These are phyloP conservation scores for Pterocles gutturalis DNA, from an alignment of 2,113 vertebrate species.

Conservation along the genomic window DNA sequence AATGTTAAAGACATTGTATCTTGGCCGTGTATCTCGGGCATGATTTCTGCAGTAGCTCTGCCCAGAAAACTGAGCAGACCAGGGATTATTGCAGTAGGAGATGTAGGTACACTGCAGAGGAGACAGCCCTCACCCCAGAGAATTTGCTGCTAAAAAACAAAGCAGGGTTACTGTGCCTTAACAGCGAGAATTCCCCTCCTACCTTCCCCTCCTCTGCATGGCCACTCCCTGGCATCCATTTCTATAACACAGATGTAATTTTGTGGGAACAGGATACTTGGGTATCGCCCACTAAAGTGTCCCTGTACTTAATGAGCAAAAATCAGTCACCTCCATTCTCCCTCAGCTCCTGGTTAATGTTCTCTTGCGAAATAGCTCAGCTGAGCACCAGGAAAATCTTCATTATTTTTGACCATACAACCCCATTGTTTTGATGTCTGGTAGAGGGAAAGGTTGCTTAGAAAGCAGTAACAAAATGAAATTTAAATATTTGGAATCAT, in stretches of 20 bases:
- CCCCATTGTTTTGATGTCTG: neutral
- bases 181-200: neutral
- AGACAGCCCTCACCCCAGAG: neutral
- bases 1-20: accelerated
- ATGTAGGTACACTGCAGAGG: neutral
- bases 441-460: neutral
- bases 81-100: neutral
- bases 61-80: neutral
- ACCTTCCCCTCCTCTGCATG: neutral
- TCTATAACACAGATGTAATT: neutral
- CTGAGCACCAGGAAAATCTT: neutral
- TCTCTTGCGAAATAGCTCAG: neutral
- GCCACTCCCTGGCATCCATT: neutral
- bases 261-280: neutral
- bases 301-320: neutral
- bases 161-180: neutral
- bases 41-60: neutral
- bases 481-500: neutral
- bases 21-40: neutral
- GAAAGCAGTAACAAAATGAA: neutral
- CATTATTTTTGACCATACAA: neutral
- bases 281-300: neutral
- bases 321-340: neutral
- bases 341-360: neutral
- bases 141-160: neutral